Evolutionary conservation across 2,888 invertebrate species (phyloP).

Genomic region (Leptopterna dolabrata): DNA sequence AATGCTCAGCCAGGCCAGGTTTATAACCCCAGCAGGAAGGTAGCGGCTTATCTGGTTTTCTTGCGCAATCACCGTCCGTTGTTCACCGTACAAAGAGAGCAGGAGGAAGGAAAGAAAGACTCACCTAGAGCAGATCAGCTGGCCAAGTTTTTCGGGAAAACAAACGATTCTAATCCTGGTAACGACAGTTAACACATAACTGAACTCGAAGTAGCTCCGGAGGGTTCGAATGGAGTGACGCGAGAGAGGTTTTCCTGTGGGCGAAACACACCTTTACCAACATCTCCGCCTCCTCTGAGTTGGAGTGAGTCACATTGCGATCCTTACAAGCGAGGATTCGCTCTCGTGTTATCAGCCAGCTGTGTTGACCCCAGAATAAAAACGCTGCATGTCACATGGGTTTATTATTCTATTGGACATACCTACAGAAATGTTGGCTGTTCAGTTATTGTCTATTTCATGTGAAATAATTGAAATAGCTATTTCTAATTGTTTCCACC

Average conservation of each 20-base stretch:
- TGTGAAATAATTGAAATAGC: no score
- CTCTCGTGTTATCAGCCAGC: not conserved
- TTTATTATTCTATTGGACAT: no score
- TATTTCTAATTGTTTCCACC: no score
- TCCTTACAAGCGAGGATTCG: not conserved
- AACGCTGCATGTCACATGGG: not conserved
- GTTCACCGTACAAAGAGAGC: not conserved
- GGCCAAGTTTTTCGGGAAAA: not conserved
- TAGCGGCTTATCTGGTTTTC: not conserved
- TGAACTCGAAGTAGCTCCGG: not conserved
- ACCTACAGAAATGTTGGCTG: no score
- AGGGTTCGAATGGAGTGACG: not conserved
- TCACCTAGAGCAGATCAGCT: not conserved
- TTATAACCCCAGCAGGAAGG: conserved; percentile 9
- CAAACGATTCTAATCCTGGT: conserved; percentile 5
- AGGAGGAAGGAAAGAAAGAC: not conserved
- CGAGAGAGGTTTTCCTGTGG: conserved; percentile 10
- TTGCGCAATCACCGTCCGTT: not conserved
- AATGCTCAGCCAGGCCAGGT: not conserved
- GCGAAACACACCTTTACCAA: conserved; percentile 47
- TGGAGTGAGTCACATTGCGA: conserved; percentile 43
- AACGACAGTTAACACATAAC: not conserved
- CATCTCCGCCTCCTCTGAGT: conserved; percentile 17
- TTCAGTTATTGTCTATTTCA: no score
- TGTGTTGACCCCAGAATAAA: not conserved